Evolutionary conservation across 2,113 vertebrate species (phyloP).

Genomic region (Cyanoramphus novaezelandiae): DNA sequence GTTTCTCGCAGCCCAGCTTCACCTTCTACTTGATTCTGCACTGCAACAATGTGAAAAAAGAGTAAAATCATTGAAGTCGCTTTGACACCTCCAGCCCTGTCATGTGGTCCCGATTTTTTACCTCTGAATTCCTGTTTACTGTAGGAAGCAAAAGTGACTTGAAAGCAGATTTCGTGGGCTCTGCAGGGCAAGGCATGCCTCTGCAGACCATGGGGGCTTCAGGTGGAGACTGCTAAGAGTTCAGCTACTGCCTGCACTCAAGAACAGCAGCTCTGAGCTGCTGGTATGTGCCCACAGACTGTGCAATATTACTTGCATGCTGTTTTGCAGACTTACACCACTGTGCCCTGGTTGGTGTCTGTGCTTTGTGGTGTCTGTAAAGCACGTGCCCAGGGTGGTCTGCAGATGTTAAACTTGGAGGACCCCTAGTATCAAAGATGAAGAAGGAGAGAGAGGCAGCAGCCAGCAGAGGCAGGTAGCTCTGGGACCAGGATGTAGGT

Average conservation of each 20-base stretch:
- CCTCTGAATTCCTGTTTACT: not conserved
- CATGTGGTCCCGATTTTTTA: not conserved
- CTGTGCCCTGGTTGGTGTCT: not conserved
- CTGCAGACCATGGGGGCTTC: not conserved
- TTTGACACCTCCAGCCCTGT: not conserved
- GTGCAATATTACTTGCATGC: not conserved
- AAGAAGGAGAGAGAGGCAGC: not conserved
- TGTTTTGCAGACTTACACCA: accelerated
- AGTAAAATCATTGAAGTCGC: not conserved
- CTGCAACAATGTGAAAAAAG: not conserved
- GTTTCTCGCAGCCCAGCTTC: not conserved
- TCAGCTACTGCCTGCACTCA: not conserved
- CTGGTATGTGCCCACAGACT: not conserved
- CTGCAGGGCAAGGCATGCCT: not conserved
- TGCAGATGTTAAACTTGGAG: not conserved
- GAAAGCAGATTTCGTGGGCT: not conserved
- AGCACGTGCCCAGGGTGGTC: accelerated
- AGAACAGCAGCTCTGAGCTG: not conserved
- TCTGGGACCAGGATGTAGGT: not conserved
- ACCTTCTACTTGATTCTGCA: not conserved
- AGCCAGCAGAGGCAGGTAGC: not conserved
- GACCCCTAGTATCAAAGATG: not conserved
- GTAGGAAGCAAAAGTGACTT: not conserved
- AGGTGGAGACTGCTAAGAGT: not conserved
- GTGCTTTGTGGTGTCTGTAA: not conserved